A percentile compares a stretch with the other conserved stretches of the same genome.
These are phyloP conservation scores for Burhinus oedicnemus DNA, from an alignment of 2,113 vertebrate species.

Conservation along the genomic window DNA sequence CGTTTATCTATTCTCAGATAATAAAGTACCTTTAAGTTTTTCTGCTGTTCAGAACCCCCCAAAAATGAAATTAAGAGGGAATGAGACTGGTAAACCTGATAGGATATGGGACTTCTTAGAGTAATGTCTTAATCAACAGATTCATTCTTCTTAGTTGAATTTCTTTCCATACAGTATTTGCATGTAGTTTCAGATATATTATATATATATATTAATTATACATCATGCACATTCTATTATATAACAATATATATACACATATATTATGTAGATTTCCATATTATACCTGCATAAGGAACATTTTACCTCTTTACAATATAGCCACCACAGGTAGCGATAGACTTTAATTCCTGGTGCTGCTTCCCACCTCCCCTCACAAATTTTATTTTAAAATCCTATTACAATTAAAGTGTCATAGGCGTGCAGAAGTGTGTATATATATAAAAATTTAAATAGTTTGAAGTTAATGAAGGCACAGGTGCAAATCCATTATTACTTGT, in stretches of 20 bases:
- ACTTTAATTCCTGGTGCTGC: background rate
- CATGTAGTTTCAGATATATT: background rate
- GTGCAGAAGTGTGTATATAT: background rate
- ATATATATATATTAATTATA: background rate
- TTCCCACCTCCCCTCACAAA: background rate
- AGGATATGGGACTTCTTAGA: background rate
- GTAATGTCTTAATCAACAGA: background rate
- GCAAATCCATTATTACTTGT: background rate
- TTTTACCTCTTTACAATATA: background rate
- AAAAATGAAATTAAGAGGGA: background rate
- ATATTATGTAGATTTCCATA: background rate
- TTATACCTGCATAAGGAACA: background rate
- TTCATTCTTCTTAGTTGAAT: background rate
- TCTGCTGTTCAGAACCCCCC: background rate
- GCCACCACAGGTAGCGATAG: background rate
- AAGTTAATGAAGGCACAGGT: conserved; percentile 10
- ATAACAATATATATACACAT: background rate
- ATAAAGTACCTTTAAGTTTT: background rate
- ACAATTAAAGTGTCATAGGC: background rate
- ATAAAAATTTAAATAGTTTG: background rate
- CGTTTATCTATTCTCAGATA: background rate
- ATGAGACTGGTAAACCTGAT: background rate
- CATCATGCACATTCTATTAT: background rate
- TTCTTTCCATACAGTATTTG: background rate
- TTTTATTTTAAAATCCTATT: background rate